Evolutionary conservation across 2,113 vertebrate genomes (phyloP), one percentile per base, ranked within the genome.

Genomic region (Microcebus ravelobensis): DNA sequence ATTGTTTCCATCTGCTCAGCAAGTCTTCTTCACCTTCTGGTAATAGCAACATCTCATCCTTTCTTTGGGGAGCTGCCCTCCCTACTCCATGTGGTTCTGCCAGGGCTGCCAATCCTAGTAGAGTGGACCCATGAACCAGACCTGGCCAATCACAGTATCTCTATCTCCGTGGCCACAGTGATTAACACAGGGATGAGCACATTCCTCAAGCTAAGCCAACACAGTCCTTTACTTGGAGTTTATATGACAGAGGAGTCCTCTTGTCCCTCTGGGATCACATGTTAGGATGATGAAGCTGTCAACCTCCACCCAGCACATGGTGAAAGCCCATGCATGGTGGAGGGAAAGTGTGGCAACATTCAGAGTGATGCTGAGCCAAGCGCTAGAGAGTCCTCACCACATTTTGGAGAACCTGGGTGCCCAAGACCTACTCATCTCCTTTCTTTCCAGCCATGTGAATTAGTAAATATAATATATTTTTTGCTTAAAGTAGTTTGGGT

Each of bases 401-500:
- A 36, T 52, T 82, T 68, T 73, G 79, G 67, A 91, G 61, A 93
- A 73, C n/a, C 18, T 91, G 42, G 14, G 9, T 82, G n/a, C 42
- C 39, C 14, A 29, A 87, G 39, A 55, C 12, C 17, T 31, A 63
- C 10, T 59, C 59, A 80, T 74, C 34, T 80, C 17, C 18, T 57
- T 87, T 83, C 52, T 86, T 86, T 67, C 68, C 8, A 86, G 68
- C 57, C 79, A 55, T 27, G 39, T 81, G 7, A 79, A 86, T 80
- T 57, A 20, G 55, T 55, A 93, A 10, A 42, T 45, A 65, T 6
- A 15, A 13, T 65, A 34, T 65, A 93, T 77, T 83, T 92, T 81
- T 63, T 73, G 15, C 23, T 96, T 85, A 77, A 83, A 93, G 61
- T 92, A 93, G 34, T 84, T 71, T 59, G 34, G 42, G 74, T 70